A percentile compares a stretch with the other conserved stretches of the same genome.
Evolutionary conservation across 2,113 vertebrate genomes (phyloP).

Genomic region (Okapia johnstoni): DNA sequence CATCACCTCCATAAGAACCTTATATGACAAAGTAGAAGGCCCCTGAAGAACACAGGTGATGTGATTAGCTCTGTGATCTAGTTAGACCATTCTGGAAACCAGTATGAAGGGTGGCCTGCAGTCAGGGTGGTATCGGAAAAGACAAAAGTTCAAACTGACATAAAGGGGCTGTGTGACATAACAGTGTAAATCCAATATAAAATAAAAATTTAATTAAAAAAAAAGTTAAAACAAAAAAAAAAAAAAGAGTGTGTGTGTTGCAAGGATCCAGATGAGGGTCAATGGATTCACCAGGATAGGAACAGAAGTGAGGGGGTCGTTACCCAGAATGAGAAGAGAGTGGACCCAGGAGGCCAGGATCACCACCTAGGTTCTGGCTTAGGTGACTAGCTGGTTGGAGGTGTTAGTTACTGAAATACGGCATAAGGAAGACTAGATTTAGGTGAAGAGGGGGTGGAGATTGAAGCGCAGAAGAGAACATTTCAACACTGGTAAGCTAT

Average conservation of each 20-base stretch:
- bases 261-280: background rate
- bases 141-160: background rate
- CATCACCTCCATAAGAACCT: background rate
- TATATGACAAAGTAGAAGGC: background rate
- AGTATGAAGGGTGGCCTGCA: background rate
- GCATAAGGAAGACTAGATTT: background rate
- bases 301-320: background rate
- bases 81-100: background rate
- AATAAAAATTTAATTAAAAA: background rate
- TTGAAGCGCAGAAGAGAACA: background rate
- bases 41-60: background rate
- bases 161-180: background rate
- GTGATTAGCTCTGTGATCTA: background rate
- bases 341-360: background rate
- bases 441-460: background rate
- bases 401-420: background rate
- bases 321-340: background rate
- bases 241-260: background rate
- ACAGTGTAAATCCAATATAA: background rate
- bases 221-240: background rate
- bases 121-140: background rate
- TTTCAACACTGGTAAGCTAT: background rate
- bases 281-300: background rate
- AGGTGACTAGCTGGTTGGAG: background rate
- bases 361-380: background rate